A percentile compares a stretch with the other conserved stretches of the same genome.
These are phyloP conservation scores for Pristionchus exspectatus DNA, from an alignment of 2,888 invertebrate genomes.

Conservation along the genomic window DNA sequence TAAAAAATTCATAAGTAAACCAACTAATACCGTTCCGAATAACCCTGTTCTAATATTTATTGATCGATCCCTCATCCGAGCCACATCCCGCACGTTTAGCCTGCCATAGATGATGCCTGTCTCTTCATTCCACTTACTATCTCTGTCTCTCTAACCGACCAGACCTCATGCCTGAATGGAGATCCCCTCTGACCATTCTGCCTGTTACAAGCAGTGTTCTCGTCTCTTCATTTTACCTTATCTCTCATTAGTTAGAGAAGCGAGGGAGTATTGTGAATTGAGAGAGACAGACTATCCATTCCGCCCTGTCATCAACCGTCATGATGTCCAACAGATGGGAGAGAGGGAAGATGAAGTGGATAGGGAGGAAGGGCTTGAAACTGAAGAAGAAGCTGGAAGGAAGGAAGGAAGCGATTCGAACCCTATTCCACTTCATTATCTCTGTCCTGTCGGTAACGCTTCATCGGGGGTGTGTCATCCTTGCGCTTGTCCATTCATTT, in stretches of 20 bases:
- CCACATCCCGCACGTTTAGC: not conserved
- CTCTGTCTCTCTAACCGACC: not conserved
- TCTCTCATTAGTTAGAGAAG: not conserved
- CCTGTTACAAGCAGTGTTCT: no score
- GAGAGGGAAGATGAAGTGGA: conserved; percentile 1
- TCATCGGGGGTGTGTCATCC: no score
- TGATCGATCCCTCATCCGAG: not conserved
- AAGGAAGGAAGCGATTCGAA: not conserved
- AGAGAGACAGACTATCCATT: not conserved
- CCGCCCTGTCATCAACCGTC: conserved; percentile 7
- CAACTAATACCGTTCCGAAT: no score
- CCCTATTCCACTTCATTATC: not conserved
- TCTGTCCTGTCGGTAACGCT: no score
- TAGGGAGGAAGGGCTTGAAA: not conserved
- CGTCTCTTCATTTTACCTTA: not conserved
- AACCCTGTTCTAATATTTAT: not conserved
- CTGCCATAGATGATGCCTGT: not conserved
- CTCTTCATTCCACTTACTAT: not conserved
- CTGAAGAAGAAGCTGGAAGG: not conserved
- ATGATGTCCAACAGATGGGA: conserved; percentile 42
- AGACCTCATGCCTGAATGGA: not conserved
- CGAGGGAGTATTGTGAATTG: not conserved
- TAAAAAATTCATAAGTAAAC: no score
- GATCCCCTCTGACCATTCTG: not conserved
- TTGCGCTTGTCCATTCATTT: no score